phyloP scores from a whole-genome alignment of 1,140 invertebrate genomes.

The Reticulitermes speratus region DNA sequence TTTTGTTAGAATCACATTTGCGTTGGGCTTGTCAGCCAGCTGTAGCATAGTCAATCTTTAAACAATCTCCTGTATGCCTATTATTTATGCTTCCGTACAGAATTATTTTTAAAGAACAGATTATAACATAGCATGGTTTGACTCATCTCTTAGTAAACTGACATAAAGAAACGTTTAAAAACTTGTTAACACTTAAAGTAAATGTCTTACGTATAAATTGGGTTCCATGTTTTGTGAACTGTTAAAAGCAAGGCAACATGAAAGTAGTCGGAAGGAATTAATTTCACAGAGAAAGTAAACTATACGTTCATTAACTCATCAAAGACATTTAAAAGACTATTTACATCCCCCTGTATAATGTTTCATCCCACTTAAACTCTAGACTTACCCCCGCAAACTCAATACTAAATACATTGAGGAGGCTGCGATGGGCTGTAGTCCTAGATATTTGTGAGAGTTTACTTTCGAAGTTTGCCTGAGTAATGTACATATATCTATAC shows the following conservation, averaged over 20 bases:
- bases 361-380: not conserved
- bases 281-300: not conserved
- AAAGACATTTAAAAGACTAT: not conserved
- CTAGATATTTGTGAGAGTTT: constrained; percentile 34
- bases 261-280: not conserved
- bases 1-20: constrained; percentile 28
- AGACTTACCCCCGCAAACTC: not conserved
- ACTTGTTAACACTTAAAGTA: not conserved
- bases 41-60: not conserved
- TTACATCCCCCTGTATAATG: not conserved
- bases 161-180: constrained; percentile 18
- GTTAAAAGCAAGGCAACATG: not conserved
- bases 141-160: constrained; percentile 9
- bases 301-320: not conserved
- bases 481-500: not conserved
- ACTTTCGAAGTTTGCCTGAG: constrained; percentile 32
- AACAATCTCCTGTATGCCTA: constrained; percentile 5
- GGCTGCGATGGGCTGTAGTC: constrained; percentile 35
- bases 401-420: constrained; percentile 34
- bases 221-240: not conserved
- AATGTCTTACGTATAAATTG: not conserved
- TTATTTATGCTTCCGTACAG: not conserved
- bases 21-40: constrained; percentile 24
- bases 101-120: not conserved
- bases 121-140: constrained; percentile 15